Base-by-base conservation (phyloP, 1,140 invertebrate species). In the Steinernema feltiae region DNA sequence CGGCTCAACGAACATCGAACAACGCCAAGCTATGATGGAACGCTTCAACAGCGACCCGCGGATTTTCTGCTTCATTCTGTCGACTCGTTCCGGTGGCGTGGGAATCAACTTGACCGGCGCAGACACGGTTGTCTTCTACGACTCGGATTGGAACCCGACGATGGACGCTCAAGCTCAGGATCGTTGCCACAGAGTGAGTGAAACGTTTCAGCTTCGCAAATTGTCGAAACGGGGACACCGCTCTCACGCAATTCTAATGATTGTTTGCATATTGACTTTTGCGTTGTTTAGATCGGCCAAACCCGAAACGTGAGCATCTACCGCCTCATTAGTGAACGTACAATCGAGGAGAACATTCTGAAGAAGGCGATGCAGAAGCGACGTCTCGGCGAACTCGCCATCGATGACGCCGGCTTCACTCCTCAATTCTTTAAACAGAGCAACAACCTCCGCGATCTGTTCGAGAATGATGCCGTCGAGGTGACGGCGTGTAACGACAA, bases 61-160 rank as follows among this genome's bases (percentile, higher is more conserved):
- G 80, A 94, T 99, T 79, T 99, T 99, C 87, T 94, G 92, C 80
- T 99, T 99, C 86, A 99, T 99, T 81, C 87, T 99, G 32, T 98
- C 96, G 0, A 99, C 97, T 27, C 90, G 97, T 71, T 97, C 94
- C 63, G 97, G 97, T 84, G 97, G 97, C 81, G 92, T 99, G 70
- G 97, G 97, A 75, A 93, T 99, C 18, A 99, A 99, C 90, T 89
- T 99, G 72, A 99, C 96, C 12, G 97, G 97, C 72, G 97, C 97
- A 32, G 97, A 99, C 88, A 98, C 95, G 80, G 97, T 99, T 63
- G 93, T 99, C 86, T 99, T 99, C 89, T 99, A 99, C 88, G 97
- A 99, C 88, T 97, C 94, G 78, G 97, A 99, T 89, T 99, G 97
- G 97, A 99, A 99, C 69, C 96, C 97, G 53, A 99, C 96, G 0